Percentiles rank a stretch among this genome's conserved stretches.
Evolutionary conservation across 2,113 vertebrate genomes (phyloP).

Genomic region (Hippocampus barbouri): DNA sequence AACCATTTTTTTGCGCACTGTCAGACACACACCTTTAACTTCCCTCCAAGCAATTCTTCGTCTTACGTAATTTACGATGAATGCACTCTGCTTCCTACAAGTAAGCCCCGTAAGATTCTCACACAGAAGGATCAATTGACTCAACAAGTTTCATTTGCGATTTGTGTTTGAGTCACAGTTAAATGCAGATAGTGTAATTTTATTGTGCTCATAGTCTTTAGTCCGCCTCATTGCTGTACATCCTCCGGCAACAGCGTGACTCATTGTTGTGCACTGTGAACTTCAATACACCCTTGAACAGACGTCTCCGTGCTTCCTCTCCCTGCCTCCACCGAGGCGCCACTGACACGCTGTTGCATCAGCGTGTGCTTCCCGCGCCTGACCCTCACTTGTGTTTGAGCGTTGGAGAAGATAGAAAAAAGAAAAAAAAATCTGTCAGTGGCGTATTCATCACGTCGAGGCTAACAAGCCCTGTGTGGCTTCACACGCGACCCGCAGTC

Average conservation of each 20-base stretch:
- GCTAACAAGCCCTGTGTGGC: conserved; percentile 50
- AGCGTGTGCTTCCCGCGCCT: conserved; percentile 12
- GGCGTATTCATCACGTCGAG: conserved; percentile 50
- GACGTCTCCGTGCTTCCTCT: conserved; percentile 12
- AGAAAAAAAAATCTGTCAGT: conserved; percentile 30
- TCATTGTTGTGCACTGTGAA: conserved; percentile 42
- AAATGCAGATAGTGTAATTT: background rate
- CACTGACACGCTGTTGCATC: conserved; percentile 38
- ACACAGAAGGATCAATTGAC: background rate
- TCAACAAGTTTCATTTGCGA: background rate
- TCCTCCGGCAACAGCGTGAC: conserved; percentile 3
- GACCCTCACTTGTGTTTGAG: conserved; percentile 1
- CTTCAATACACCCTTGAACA: conserved; percentile 39
- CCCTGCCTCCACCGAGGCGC: conserved; percentile 16
- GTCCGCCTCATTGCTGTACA: background rate
- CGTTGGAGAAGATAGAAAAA: background rate
- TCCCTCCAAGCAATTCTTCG: background rate
- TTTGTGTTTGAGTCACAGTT: background rate
- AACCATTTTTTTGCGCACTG: background rate
- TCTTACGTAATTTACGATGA: background rate
- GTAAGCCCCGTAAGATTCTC: background rate
- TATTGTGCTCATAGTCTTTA: background rate
- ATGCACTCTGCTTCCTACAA: background rate
- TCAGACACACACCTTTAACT: background rate
- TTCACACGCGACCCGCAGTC: conserved; percentile 49